Evolutionary conservation across 2,888 invertebrate species (phyloP).

Genomic region (Entomobrya multifasciata): DNA sequence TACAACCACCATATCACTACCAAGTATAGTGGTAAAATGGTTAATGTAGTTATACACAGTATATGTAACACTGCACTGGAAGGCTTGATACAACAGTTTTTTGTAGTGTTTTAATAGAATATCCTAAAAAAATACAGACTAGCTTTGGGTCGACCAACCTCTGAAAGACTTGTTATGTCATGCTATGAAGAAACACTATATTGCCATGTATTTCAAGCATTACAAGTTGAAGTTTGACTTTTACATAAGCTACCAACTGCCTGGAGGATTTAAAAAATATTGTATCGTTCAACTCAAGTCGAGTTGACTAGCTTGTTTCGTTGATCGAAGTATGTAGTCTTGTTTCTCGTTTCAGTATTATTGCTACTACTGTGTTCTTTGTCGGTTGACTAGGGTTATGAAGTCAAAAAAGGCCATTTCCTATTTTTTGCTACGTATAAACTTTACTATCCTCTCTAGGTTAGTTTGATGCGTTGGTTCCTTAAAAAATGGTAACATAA

Average conservation of each 20-base stretch:
- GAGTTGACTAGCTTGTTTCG: conserved; percentile 26
- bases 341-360: not conserved
- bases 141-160: not conserved
- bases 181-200: conserved; percentile 1
- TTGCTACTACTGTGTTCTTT: not conserved
- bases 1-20: not conserved
- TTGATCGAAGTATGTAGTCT: not conserved
- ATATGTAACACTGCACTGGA: conserved; percentile 10
- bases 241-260: conserved; percentile 41
- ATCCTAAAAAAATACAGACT: not conserved
- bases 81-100: conserved; percentile 29
- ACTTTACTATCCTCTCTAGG: conserved; percentile 23
- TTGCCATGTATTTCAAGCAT: conserved; percentile 40
- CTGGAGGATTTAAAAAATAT: conserved; percentile 56
- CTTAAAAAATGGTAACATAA: conserved; percentile 53
- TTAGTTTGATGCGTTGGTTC: conserved; percentile 38
- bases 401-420: conserved; percentile 40
- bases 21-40: not conserved
- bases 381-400: conserved; percentile 2
- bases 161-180: conserved; percentile 37
- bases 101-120: conserved; percentile 34
- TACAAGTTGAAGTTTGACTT: conserved; percentile 53
- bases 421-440: conserved; percentile 1
- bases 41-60: not conserved
- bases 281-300: conserved; percentile 15